phyloP scores from a whole-genome alignment of 1,140 invertebrate genomes.

The Muscidifurax raptorellus region DNA sequence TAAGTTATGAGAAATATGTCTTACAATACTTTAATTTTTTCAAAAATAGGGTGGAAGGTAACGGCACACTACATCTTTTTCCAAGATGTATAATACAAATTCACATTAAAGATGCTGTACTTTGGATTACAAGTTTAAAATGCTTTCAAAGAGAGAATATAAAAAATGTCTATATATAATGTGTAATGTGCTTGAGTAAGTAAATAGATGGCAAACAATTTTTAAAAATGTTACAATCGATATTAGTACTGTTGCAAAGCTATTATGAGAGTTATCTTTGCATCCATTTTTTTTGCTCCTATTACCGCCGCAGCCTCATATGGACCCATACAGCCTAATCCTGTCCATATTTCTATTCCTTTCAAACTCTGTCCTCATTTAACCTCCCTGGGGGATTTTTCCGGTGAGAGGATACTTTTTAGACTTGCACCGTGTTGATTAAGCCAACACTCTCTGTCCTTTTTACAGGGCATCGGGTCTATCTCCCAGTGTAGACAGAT shows the following conservation, averaged over 20 bases:
- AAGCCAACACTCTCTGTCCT: no score
- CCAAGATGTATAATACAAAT: not conserved
- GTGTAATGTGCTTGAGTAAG: not conserved
- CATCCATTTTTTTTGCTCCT: no score
- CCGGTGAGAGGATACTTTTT: no score
- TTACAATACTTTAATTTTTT: not conserved
- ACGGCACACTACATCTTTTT: not conserved
- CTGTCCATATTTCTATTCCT: no score
- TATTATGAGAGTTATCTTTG: not conserved
- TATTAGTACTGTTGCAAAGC: not conserved
- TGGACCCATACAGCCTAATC: no score
- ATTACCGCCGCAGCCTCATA: no score
- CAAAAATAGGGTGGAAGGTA: not conserved
- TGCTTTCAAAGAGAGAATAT: slow-evolving; percentile 9
- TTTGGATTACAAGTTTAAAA: not conserved
- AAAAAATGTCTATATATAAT: not conserved
- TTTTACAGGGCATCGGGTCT: no score
- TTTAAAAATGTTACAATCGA: not conserved
- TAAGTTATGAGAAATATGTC: not conserved
- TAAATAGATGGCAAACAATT: not conserved
- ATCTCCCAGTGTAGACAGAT: no score
- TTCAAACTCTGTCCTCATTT: no score
- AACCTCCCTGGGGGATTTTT: no score
- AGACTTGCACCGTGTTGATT: no score
- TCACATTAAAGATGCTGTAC: not conserved